A percentile compares a stretch with the other conserved stretches of the same genome.
phyloP scores from a whole-genome alignment of 2,113 vertebrate species.

The Onychorhynchus coronatus region DNA sequence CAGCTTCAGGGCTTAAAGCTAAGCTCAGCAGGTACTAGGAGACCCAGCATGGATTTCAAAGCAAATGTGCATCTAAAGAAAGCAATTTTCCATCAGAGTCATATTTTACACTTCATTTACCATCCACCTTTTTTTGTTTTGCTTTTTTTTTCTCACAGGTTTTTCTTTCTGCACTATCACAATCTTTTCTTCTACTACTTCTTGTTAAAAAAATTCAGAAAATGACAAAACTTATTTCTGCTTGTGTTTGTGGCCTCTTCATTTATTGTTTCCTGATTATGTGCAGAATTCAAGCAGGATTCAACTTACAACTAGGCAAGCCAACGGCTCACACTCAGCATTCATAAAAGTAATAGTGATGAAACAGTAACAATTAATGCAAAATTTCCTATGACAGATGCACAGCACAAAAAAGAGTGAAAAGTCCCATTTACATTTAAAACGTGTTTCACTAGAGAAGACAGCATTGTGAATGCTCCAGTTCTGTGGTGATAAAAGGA shows the following conservation, averaged over 20 bases:
- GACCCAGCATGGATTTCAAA: conserved; percentile 61
- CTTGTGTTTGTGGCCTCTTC: background rate
- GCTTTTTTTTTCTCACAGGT: background rate
- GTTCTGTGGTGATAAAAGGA: background rate
- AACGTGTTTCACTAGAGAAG: background rate
- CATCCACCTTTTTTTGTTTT: background rate
- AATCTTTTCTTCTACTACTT: background rate
- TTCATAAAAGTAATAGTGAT: background rate
- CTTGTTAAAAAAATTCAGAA: background rate
- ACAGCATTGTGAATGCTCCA: background rate
- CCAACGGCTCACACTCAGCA: background rate
- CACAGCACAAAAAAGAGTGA: background rate
- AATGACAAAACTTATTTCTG: background rate
- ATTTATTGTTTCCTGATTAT: background rate
- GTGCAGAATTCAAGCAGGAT: background rate
- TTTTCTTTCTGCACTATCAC: background rate
- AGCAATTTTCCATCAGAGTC: conserved; percentile 20
- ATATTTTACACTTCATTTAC: background rate
- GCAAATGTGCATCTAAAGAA: conserved; percentile 43
- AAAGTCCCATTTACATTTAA: background rate
- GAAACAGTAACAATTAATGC: background rate
- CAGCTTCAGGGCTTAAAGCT: conserved; percentile 33
- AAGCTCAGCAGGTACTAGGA: conserved; percentile 37
- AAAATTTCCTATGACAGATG: background rate
- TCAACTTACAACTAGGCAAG: background rate